phyloP scores from a whole-genome alignment of 2,113 vertebrate genomes.

The Rhineura floridana region DNA sequence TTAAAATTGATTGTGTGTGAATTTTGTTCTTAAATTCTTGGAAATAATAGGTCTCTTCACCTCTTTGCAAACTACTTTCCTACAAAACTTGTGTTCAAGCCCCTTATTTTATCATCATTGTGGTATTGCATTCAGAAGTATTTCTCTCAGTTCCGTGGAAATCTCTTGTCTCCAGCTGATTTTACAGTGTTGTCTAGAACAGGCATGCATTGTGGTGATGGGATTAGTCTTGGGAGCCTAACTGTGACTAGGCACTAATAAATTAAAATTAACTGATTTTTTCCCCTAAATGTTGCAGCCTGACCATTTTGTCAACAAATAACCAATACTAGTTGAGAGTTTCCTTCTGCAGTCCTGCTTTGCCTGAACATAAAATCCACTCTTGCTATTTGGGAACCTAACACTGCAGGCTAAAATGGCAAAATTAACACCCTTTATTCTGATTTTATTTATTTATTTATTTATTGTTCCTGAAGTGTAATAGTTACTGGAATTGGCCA shows the following conservation, averaged over 20 bases:
- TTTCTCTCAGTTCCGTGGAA: conserved; percentile 45
- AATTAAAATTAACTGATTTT: conserved; percentile 63
- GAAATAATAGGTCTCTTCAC: conserved; percentile 53
- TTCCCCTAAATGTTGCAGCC: conserved; percentile 31
- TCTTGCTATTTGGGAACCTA: conserved; percentile 46
- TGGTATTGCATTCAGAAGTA: conserved; percentile 42
- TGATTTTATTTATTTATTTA: background rate
- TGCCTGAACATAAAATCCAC: conserved; percentile 8
- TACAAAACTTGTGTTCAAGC: conserved; percentile 45
- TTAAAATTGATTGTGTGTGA: conserved; percentile 36
- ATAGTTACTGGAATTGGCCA: conserved; percentile 57
- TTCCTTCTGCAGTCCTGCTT: conserved; percentile 50
- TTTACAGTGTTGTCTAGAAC: conserved; percentile 26
- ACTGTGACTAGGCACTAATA: conserved; percentile 49
- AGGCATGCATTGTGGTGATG: conserved; percentile 41
- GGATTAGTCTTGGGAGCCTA: conserved; percentile 39
- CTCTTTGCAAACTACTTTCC: conserved; percentile 53
- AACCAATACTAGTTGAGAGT: conserved; percentile 56
- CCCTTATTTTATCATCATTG: background rate
- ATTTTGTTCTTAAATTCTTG: conserved; percentile 36
- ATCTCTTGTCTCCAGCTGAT: background rate
- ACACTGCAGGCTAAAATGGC: conserved; percentile 45
- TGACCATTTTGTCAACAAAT: conserved; percentile 63
- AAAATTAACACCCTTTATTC: conserved; percentile 19
- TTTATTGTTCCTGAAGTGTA: conserved; percentile 58